Base-by-base conservation (phyloP, 2,113 vertebrate species). In the Toxostoma redivivum region DNA sequence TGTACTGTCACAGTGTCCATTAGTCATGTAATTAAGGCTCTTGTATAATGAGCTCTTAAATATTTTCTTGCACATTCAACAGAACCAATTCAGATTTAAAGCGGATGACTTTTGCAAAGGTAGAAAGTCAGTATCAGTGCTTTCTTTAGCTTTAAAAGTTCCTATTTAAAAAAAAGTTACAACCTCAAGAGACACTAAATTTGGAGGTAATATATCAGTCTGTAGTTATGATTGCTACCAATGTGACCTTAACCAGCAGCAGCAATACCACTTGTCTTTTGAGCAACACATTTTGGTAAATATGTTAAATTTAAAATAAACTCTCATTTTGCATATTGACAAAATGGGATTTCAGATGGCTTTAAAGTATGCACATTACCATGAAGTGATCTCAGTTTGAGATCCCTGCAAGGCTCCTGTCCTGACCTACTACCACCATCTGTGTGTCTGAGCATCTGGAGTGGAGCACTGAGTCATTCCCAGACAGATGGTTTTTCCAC, bases 1-100 rank as follows among this genome's bases (percentile, higher is more conserved):
- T 42, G 56, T 67, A 88, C 76, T 81, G 90, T 96, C 87, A 96
- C 48, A 95, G 56, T 95, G 86, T 71, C 95, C 94, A 90, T 94
- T 97, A 92, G 93, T 86, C 90, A 88, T 30, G 60, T 60, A 86
- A 96, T 90, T 96, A 93, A 86, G 42, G 35, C 25, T 94, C 64
- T 64, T 31, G 9, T 86, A 70, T 50, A 95, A 94, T n/a, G 12
- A 92, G 79, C 57, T 71, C 67, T 92, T 90, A 90, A 92, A 66
- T 95, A 28, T 77, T 88, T 81, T 76, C 71, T 90, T 65, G 66
- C 33, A 85, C 42, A 30, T 72, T 78, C 81, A 88, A 71, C 33
- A 78, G 62, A 94, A 92, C 31, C 60, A 81, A 84, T 64, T 88
- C 51, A 90, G 58, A 92, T 88, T 86, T 94, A 62, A 92, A 83